Percentiles rank a stretch among this genome's conserved stretches.
Evolutionary conservation across 2,888 invertebrate genomes (phyloP).

Genomic region (Cryptocheilus praepositus): DNA sequence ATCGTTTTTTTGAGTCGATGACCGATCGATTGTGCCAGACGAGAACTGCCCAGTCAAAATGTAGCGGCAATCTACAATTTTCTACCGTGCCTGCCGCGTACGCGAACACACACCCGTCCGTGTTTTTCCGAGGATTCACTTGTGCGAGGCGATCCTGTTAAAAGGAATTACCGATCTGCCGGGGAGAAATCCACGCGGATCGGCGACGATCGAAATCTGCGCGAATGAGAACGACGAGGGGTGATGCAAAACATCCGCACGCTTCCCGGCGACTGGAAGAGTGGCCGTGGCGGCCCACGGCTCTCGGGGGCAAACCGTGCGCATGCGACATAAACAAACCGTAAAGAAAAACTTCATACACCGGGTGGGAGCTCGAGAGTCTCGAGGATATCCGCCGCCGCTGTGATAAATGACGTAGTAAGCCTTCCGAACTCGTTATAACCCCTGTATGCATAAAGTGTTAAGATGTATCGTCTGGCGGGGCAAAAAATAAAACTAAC

Average conservation of each 20-base stretch:
- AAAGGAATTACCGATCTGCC: conserved; percentile 8
- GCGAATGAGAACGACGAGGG: conserved; percentile 24
- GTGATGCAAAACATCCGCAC: conserved; percentile 66
- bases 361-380: conserved; percentile 31
- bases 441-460: no score
- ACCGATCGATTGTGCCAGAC: neutral
- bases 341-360: conserved; percentile 51
- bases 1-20: neutral
- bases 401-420: no score
- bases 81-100: neutral
- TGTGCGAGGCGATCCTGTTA: neutral
- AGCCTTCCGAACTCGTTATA: no score
- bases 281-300: conserved; percentile 37
- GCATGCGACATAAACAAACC: conserved; percentile 70
- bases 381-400: no score
- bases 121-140: conserved; percentile 1
- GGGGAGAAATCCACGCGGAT: neutral
- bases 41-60: no score
- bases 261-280: conserved; percentile 66
- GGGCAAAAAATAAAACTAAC: no score
- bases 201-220: conserved; percentile 12
- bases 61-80: no score
- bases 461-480: no score
- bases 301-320: conserved; percentile 51
- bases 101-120: neutral